Evolutionary conservation across 2,797 vertebrate genomes (phyloP).

Genomic region (Choloepus didactylus): DNA sequence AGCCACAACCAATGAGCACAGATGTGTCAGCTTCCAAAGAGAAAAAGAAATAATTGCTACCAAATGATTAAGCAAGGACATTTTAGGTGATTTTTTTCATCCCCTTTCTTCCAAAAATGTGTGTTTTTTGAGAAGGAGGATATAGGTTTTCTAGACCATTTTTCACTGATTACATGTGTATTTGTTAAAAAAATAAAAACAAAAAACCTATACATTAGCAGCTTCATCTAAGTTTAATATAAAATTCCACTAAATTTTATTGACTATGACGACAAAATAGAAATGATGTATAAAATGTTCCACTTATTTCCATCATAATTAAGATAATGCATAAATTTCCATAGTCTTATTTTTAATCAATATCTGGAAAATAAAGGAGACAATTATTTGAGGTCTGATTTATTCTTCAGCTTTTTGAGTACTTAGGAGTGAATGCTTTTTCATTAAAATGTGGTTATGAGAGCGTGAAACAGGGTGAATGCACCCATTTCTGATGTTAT

Average conservation of each 20-base stretch:
- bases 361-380: not conserved
- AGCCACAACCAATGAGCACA: not conserved
- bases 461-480: not conserved
- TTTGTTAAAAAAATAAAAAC: not conserved
- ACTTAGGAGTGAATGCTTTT: not conserved
- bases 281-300: not conserved
- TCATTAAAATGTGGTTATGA: not conserved
- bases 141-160: not conserved
- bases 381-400: not conserved
- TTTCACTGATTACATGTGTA: not conserved
- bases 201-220: not conserved
- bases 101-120: not conserved
- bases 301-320: not conserved
- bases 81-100: not conserved
- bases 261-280: slow-evolving; percentile 23
- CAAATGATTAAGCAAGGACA: not conserved
- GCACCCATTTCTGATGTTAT: not conserved
- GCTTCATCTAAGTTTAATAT: not conserved
- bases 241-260: not conserved
- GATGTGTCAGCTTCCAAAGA: not conserved
- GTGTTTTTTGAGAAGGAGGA: too few relatives aligned
- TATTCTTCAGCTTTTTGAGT: not conserved
- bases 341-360: slow-evolving; percentile 34
- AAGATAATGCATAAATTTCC: not conserved
- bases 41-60: not conserved